Conservation (phyloP, 2,113 vertebrate genomes). For the Tupaia chinensis region DNA sequence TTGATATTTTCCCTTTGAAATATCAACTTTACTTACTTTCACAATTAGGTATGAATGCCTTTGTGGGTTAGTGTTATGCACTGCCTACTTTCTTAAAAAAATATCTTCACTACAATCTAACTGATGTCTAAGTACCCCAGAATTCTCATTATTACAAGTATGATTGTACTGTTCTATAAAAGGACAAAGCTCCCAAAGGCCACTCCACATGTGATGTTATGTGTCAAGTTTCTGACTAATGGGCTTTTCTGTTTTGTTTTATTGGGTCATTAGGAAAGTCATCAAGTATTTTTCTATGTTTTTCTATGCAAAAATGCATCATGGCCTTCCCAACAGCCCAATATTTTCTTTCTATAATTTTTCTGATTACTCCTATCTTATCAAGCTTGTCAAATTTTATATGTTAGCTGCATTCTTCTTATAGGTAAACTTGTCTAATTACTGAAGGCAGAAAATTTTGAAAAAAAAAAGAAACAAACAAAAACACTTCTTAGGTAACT, state of each 20-base stretch:
- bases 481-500: background rate
- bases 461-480: background rate
- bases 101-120: background rate
- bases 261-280: background rate
- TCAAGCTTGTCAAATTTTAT: background rate
- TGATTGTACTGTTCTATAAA: background rate
- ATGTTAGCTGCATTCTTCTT: background rate
- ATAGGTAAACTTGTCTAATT: background rate
- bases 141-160: background rate
- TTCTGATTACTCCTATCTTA: background rate
- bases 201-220: rapidly evolving
- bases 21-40: background rate
- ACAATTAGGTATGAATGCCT: background rate
- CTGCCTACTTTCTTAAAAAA: background rate
- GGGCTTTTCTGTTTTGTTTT: background rate
- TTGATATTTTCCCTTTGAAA: background rate
- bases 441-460: background rate
- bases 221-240: background rate
- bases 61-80: background rate
- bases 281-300: too few relatives aligned
- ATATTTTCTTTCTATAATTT: background rate
- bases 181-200: background rate
- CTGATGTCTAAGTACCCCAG: background rate
- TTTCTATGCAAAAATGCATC: too few relatives aligned
- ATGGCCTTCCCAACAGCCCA: too few relatives aligned